phyloP scores from a whole-genome alignment of 2,113 vertebrate species.

The Trochalopteron elliotii region DNA sequence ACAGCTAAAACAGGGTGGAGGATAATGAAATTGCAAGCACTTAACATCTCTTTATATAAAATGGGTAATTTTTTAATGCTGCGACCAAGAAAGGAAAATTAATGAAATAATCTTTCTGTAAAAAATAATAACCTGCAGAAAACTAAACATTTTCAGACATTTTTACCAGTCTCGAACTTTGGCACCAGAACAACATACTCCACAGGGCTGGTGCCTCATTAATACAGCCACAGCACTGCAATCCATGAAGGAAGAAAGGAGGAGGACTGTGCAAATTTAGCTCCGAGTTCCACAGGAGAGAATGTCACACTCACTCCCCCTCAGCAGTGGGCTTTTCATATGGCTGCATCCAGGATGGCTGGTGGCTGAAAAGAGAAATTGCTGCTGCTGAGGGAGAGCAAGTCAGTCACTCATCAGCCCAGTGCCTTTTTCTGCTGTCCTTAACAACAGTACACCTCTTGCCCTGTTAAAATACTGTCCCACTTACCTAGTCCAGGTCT shows the following conservation, averaged over 20 bases:
- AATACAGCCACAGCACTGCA: neutral
- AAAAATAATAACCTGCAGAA: neutral
- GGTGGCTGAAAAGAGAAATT: constrained; percentile 13
- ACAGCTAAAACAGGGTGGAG: neutral
- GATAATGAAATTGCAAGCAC: neutral
- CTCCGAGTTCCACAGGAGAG: constrained; percentile 11
- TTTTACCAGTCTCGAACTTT: neutral
- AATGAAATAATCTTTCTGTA: neutral
- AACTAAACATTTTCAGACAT: neutral
- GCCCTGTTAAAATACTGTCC: neutral
- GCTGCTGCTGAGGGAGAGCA: neutral
- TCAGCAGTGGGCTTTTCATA: constrained; percentile 61
- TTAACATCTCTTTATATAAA: neutral
- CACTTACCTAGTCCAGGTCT: neutral
- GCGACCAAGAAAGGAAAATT: neutral
- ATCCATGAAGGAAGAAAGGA: constrained; percentile 15
- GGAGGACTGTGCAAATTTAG: constrained; percentile 50
- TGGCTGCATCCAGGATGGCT: constrained; percentile 6
- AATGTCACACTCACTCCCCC: constrained; percentile 62
- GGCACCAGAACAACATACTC: neutral
- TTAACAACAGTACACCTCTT: neutral
- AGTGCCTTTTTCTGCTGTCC: neutral
- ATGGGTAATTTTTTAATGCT: neutral
- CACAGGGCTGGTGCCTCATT: neutral
- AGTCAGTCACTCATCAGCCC: neutral